These are phyloP conservation scores for Arrhopalites spinosus DNA, from an alignment of 2,888 invertebrate species.

Conservation along the genomic window DNA sequence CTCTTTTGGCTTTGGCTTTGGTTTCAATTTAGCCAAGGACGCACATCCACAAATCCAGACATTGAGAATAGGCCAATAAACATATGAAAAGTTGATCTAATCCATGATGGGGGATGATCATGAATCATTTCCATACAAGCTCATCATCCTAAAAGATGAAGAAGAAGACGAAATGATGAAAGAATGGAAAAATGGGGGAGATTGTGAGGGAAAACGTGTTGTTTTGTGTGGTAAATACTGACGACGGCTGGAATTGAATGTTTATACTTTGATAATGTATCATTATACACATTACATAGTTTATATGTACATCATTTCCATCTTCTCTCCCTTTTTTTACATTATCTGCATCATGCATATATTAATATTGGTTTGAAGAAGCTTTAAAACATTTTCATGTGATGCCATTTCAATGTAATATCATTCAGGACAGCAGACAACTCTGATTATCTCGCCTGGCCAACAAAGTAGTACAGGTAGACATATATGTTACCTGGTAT, in stretches of 20 bases:
- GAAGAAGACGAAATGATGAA: not conserved
- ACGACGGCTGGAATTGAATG: conserved; percentile 26
- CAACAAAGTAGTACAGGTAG: not conserved
- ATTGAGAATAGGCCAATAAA: not conserved
- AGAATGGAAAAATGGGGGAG: not conserved
- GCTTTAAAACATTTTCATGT: not conserved
- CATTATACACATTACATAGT: not conserved
- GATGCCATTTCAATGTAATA: not conserved
- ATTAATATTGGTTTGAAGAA: not conserved
- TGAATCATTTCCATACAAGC: conserved; percentile 1
- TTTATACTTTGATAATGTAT: conserved; percentile 13
- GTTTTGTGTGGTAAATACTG: conserved; percentile 14
- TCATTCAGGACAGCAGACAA: conserved; percentile 16
- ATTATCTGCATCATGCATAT: too few species aligned
- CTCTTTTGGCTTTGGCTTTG: too few species aligned
- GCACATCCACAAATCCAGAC: too few species aligned
- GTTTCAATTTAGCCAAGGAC: too few species aligned
- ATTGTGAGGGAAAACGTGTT: not conserved
- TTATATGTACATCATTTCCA: not conserved
- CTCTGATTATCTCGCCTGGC: conserved; percentile 19
- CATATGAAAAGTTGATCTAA: too few species aligned
- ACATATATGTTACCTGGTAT: not conserved
- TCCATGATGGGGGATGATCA: too few species aligned
- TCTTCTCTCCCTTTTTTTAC: too few species aligned
- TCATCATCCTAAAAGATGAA: not conserved